Conservation (phyloP, 2,113 vertebrate genomes). For the Ursus arctos region DNA sequence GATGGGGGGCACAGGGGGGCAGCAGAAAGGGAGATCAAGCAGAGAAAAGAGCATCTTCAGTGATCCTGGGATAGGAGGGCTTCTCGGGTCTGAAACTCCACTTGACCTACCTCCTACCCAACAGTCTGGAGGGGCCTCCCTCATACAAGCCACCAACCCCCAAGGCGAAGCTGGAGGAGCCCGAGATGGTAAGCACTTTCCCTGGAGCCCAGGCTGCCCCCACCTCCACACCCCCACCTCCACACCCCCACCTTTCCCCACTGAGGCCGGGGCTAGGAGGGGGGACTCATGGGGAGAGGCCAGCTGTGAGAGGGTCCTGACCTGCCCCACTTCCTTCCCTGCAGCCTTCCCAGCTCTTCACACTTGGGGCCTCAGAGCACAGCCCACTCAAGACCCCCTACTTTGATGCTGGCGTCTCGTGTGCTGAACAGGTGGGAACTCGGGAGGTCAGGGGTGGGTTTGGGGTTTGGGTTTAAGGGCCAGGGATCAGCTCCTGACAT, state of each 20-base stretch:
- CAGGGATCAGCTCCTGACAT: not conserved
- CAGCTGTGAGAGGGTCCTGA: not conserved
- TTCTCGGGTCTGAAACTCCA: not conserved
- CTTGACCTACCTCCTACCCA: conserved; percentile 55
- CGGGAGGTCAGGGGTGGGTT: not conserved
- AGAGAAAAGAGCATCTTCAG: too few species aligned
- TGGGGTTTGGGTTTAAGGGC: not conserved
- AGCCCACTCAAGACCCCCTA: conserved; percentile 83
- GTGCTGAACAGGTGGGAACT: conserved; percentile 73
- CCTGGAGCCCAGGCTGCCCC: not conserved
- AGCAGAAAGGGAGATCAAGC: not conserved
- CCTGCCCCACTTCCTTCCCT: not conserved
- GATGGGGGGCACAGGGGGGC: accelerated
- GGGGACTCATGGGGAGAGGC: not conserved
- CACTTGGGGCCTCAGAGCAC: conserved; percentile 77
- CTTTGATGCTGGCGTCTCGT: conserved; percentile 64
- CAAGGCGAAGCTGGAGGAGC: conserved; percentile 83
- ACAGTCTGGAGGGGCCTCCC: conserved; percentile 90
- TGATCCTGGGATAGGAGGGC: too few species aligned
- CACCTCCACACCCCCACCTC: not conserved
- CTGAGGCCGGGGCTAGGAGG: not conserved
- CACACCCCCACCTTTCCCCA: not conserved
- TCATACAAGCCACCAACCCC: conserved; percentile 94
- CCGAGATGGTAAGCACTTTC: conserved; percentile 86
- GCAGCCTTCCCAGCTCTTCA: conserved; percentile 80